A percentile compares a stretch with the other conserved stretches of the same genome.
phyloP scores from a whole-genome alignment of 2,113 vertebrate genomes.

The Eleginops maclovinus region DNA sequence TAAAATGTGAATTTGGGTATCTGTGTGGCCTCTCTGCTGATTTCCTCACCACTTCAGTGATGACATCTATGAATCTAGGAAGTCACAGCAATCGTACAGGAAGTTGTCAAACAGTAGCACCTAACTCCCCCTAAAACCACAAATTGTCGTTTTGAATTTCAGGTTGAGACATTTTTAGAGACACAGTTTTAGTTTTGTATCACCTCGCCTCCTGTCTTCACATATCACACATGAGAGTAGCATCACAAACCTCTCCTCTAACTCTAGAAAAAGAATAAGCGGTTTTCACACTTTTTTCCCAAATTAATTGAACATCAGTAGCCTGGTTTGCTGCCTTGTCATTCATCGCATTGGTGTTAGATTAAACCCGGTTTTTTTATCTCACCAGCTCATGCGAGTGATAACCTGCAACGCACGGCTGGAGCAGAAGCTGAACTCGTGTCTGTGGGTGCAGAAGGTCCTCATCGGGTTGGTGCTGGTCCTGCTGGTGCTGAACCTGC shows the following conservation, averaged over 20 bases:
- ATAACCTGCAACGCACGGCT: conserved; percentile 86
- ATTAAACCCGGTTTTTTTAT: conserved; percentile 8
- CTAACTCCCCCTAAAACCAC: background rate
- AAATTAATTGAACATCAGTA: background rate
- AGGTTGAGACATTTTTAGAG: background rate
- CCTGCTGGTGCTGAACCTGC: conserved; percentile 85
- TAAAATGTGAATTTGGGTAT: background rate
- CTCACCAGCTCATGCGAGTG: conserved; percentile 87
- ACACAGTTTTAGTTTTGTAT: background rate
- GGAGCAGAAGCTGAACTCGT: conserved; percentile 90
- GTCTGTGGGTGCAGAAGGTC: conserved; percentile 93
- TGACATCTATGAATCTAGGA: background rate
- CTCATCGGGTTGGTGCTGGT: conserved; percentile 85
- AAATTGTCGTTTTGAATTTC: background rate
- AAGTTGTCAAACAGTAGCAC: background rate
- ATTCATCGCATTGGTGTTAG: background rate
- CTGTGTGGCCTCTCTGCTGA: background rate
- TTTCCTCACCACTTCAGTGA: background rate
- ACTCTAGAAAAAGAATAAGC: background rate
- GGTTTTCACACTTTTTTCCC: background rate
- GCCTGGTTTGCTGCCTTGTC: background rate
- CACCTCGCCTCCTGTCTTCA: background rate
- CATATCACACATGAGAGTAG: background rate
- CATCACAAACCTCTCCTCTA: conserved; percentile 1
- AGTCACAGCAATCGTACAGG: background rate